phyloP scores from a whole-genome alignment of 2,888 invertebrate species.

The Oeneis ivallda region DNA sequence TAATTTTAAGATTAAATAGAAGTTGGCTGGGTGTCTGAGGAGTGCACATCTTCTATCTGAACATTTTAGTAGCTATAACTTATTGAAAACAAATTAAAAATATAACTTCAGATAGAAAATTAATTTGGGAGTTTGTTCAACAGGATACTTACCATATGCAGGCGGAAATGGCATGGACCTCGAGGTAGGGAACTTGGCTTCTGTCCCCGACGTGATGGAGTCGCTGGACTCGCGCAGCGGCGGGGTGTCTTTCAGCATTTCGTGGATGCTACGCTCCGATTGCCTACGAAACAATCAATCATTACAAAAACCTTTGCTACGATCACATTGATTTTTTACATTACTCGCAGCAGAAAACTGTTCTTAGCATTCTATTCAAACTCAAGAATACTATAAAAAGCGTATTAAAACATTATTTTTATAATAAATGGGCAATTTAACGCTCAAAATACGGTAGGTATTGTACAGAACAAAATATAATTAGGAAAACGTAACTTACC shows the following conservation, averaged over 20 bases:
- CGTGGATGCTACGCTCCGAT: conserved; percentile 88
- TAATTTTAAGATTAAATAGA: too few species aligned
- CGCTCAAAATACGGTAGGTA: not conserved
- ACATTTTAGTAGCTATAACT: too few species aligned
- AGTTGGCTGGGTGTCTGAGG: too few species aligned
- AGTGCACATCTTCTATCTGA: too few species aligned
- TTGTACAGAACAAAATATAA: conserved; percentile 22
- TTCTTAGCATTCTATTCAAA: not conserved
- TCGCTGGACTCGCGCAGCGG: conserved; percentile 88
- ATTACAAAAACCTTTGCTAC: not conserved
- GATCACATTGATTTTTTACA: not conserved
- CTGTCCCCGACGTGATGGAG: conserved; percentile 88
- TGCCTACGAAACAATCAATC: conserved; percentile 55
- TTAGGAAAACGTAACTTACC: conserved; percentile 48
- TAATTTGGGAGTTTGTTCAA: not conserved
- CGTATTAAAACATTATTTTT: not conserved
- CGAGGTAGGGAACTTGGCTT: conserved; percentile 84
- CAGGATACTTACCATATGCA: conserved; percentile 77
- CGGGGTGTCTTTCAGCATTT: conserved; percentile 92
- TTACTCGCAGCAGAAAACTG: conserved; percentile 17
- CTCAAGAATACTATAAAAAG: not conserved
- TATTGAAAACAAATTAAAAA: too few species aligned
- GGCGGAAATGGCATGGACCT: conserved; percentile 87
- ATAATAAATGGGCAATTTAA: not conserved
- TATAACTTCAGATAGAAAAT: too few species aligned